Evolutionary conservation across 2,797 vertebrate genomes (phyloP).

Genomic region (Phoxinus dragarum): DNA sequence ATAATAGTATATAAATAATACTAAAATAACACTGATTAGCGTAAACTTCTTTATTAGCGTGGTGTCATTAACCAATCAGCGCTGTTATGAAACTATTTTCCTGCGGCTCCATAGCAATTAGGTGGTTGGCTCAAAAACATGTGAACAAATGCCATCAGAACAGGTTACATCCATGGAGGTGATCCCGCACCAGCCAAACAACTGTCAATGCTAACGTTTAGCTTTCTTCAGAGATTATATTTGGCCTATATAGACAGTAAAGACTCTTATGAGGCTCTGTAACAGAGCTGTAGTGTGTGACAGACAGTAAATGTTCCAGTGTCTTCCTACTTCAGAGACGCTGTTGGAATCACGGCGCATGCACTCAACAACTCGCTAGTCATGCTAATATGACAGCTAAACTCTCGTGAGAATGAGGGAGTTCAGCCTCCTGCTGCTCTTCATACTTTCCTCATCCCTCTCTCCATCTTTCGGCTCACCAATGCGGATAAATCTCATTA

Average conservation of each 20-base stretch:
- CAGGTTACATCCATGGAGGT: not conserved
- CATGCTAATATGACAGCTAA: slow-evolving; percentile 36
- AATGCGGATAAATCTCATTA: slow-evolving; percentile 49
- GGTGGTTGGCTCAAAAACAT: not conserved
- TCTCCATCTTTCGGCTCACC: slow-evolving; percentile 39
- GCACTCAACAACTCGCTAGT: not conserved
- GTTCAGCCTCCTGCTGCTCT: slow-evolving; percentile 14
- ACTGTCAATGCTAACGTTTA: not conserved
- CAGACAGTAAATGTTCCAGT: not conserved
- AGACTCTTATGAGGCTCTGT: not conserved
- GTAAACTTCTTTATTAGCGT: not conserved
- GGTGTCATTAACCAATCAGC: not conserved
- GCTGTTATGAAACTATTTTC: not conserved
- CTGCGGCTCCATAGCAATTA: not conserved
- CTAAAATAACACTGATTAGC: no score
- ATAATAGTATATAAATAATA: no score
- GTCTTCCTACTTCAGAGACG: slow-evolving; percentile 2
- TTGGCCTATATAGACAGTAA: not conserved
- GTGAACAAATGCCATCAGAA: not conserved
- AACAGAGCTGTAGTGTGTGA: not conserved
- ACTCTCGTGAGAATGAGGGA: slow-evolving; percentile 25
- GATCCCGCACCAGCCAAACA: not conserved
- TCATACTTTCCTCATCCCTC: slow-evolving; percentile 34
- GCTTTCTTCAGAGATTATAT: not conserved
- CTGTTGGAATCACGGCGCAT: not conserved